These are phyloP conservation scores for Platysteira castanea DNA, from an alignment of 2,113 vertebrate species.

Conservation along the genomic window DNA sequence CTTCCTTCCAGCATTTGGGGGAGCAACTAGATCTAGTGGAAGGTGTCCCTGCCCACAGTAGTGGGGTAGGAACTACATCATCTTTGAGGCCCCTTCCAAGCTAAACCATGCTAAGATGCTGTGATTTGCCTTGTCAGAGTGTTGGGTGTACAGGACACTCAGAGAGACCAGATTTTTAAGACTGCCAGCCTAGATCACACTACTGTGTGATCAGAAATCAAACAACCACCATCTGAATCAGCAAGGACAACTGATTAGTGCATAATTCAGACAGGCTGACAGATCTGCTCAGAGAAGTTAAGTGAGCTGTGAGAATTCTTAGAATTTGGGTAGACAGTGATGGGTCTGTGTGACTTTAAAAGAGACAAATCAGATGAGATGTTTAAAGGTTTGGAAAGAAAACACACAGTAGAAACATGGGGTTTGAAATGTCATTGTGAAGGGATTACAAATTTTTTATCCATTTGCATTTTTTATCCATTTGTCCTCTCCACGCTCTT, in stretches of 20 bases:
- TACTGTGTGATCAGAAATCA: neutral
- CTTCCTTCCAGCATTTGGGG: neutral
- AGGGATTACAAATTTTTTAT: neutral
- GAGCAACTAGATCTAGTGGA: neutral
- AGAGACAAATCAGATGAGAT: neutral
- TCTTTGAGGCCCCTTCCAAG: neutral
- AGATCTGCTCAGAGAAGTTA: neutral
- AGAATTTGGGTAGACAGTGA: neutral
- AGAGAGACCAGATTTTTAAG: neutral
- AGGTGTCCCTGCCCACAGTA: neutral
- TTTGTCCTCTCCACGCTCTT: neutral
- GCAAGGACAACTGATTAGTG: neutral
- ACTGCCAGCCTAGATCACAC: neutral
- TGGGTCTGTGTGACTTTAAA: neutral
- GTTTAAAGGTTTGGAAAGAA: neutral
- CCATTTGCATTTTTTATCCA: neutral
- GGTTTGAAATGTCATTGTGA: neutral
- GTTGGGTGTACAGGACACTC: fast-evolving
- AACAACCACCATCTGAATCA: neutral
- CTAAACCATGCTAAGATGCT: neutral
- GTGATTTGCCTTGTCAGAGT: neutral
- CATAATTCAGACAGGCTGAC: neutral
- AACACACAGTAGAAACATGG: neutral
- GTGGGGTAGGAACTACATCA: neutral
- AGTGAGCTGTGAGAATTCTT: neutral